These are phyloP conservation scores for Chesias legatella DNA, from an alignment of 2,888 invertebrate species.

Conservation along the genomic window DNA sequence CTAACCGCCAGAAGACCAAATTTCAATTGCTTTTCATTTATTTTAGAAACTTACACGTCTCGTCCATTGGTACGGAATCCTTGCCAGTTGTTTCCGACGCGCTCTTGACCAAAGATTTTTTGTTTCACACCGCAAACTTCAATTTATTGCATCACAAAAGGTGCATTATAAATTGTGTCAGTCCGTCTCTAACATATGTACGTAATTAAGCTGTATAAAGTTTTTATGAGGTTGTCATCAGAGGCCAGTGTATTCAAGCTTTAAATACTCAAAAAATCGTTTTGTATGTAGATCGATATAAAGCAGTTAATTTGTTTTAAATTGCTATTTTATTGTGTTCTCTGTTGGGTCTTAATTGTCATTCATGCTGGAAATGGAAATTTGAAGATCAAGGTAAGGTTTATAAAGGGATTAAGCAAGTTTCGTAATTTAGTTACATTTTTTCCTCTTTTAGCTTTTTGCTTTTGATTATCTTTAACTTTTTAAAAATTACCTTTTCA, in stretches of 20 bases:
- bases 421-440: too few species aligned
- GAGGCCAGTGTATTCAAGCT: slow-evolving; percentile 44
- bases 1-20: too few species aligned
- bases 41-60: too few species aligned
- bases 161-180: slow-evolving; percentile 72
- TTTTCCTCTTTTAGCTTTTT: too few species aligned
- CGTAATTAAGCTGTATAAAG: slow-evolving; percentile 75
- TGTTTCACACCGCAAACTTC: slow-evolving; percentile 57
- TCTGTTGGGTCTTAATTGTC: slow-evolving; percentile 13
- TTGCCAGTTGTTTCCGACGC: not conserved
- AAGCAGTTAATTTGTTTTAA: slow-evolving; percentile 28
- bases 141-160: slow-evolving; percentile 66
- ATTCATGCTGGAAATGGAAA: slow-evolving; percentile 1
- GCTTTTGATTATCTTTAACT: too few species aligned
- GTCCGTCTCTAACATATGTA: slow-evolving; percentile 71
- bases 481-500: too few species aligned
- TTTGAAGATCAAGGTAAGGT: too few species aligned
- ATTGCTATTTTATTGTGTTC: slow-evolving; percentile 19
- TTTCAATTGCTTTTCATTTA: too few species aligned
- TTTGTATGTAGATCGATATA: slow-evolving; percentile 26
- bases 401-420: too few species aligned
- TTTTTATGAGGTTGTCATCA: slow-evolving; percentile 51
- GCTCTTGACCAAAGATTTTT: slow-evolving; percentile 14
- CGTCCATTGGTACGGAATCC: not conserved
- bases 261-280: slow-evolving; percentile 30